Evolutionary conservation across 2,113 vertebrate genomes (phyloP).

Genomic region (Polyodon spathula): DNA sequence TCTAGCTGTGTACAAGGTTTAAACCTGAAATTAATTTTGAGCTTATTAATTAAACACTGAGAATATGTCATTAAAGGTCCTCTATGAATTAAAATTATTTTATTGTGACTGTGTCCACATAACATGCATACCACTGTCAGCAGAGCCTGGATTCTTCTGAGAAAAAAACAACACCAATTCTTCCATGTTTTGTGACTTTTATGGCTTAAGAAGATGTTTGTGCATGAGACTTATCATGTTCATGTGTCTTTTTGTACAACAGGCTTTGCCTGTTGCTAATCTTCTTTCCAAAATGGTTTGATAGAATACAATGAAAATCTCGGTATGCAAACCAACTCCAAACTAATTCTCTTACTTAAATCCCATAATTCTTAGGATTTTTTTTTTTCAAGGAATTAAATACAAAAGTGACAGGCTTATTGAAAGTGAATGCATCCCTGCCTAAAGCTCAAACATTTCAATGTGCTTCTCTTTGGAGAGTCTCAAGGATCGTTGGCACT

Average conservation of each 20-base stretch:
- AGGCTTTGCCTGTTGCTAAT: constrained; percentile 4
- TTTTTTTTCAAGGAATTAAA: neutral
- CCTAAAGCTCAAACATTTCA: neutral
- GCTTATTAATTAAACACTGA: too few species aligned
- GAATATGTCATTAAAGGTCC: too few species aligned
- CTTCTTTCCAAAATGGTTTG: constrained; percentile 1
- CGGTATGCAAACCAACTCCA: neutral
- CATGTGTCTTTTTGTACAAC: neutral
- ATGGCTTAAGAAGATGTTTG: neutral
- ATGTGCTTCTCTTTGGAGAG: neutral
- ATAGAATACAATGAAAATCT: neutral
- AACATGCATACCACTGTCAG: too few species aligned
- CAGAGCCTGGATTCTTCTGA: too few species aligned
- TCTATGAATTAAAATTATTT: too few species aligned
- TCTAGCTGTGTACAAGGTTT: too few species aligned
- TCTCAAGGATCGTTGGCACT: neutral
- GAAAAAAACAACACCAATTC: too few species aligned
- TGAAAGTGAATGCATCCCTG: neutral
- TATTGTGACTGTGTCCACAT: too few species aligned
- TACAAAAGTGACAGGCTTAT: neutral
- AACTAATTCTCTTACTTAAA: constrained; percentile 9
- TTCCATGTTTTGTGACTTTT: too few species aligned
- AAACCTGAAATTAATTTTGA: too few species aligned
- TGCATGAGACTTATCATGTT: neutral
- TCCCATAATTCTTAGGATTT: constrained; percentile 7